These are phyloP conservation scores for Metopolophium dirhodum DNA, from an alignment of 1,140 invertebrate genomes.

Conservation along the genomic window DNA sequence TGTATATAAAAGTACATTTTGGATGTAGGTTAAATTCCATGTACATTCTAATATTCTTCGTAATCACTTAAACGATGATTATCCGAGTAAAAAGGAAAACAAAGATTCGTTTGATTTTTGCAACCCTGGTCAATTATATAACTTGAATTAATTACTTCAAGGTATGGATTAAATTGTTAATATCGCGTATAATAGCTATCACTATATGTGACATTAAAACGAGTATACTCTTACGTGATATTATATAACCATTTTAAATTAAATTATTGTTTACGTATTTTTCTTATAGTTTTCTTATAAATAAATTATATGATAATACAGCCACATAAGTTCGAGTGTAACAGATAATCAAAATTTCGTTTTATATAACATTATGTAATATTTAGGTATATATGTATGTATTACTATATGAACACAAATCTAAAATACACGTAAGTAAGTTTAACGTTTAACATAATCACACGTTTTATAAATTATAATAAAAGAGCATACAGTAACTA, in stretches of 20 bases:
- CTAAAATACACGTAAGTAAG: not conserved
- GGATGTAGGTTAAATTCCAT: not conserved
- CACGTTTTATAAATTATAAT: not conserved
- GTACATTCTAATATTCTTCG: too few species aligned
- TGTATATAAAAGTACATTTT: not conserved
- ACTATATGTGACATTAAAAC: not conserved
- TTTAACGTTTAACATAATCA: not conserved
- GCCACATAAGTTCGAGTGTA: not conserved
- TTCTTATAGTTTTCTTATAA: not conserved
- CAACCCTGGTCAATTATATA: not conserved
- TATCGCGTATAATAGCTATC: not conserved
- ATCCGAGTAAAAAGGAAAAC: not conserved
- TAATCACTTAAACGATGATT: too few species aligned
- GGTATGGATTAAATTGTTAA: not conserved
- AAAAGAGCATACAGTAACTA: not conserved
- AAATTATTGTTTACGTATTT: not conserved
- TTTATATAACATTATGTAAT: not conserved
- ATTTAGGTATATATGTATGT: not conserved
- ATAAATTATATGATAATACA: not conserved
- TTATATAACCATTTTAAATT: not conserved
- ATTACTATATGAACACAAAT: not conserved
- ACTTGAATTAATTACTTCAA: not conserved
- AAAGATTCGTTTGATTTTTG: not conserved
- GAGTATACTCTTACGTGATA: not conserved
- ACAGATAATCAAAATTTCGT: constrained; percentile 5